Percentiles rank a stretch among this genome's conserved stretches.
These are phyloP conservation scores for Lutjanus campechanus DNA, from an alignment of 2,797 vertebrate species.

Conservation along the genomic window DNA sequence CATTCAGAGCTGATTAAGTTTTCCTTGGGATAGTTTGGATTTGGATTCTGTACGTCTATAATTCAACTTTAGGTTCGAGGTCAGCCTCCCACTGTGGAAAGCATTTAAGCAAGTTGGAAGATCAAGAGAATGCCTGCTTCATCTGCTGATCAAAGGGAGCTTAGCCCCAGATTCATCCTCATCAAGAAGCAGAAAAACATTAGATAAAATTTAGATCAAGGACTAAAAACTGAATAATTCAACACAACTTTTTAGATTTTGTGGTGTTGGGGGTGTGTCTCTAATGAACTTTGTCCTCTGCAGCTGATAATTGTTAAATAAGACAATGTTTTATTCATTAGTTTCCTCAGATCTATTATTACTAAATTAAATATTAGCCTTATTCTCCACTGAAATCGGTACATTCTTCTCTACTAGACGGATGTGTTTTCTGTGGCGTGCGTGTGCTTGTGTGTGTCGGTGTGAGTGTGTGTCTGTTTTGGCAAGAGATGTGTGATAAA, in stretches of 20 bases:
- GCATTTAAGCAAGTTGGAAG: conserved; percentile 61
- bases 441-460: neutral
- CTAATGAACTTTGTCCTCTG: conserved; percentile 62
- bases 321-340: conserved; percentile 64
- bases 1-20: conserved; percentile 31
- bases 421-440: neutral
- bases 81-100: conserved; percentile 43
- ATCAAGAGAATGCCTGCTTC: conserved; percentile 61
- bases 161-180: conserved; percentile 74
- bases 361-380: conserved; percentile 58
- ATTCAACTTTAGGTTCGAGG: conserved; percentile 49
- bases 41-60: conserved; percentile 11
- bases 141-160: conserved; percentile 77
- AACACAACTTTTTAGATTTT: conserved; percentile 34
- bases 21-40: conserved; percentile 25
- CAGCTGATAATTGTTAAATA: conserved; percentile 51
- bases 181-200: conserved; percentile 71
- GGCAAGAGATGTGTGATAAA: conserved; percentile 33
- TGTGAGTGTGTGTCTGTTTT: conserved; percentile 2
- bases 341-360: conserved; percentile 60
- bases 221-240: conserved; percentile 74
- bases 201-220: conserved; percentile 76
- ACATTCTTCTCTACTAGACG: conserved; percentile 19
- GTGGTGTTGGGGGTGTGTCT: conserved; percentile 14
- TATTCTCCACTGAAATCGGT: conserved; percentile 36